A percentile compares a stretch with the other conserved stretches of the same genome.
Conservation (phyloP, 2,888 invertebrate genomes). For the Athalia circularis region DNA sequence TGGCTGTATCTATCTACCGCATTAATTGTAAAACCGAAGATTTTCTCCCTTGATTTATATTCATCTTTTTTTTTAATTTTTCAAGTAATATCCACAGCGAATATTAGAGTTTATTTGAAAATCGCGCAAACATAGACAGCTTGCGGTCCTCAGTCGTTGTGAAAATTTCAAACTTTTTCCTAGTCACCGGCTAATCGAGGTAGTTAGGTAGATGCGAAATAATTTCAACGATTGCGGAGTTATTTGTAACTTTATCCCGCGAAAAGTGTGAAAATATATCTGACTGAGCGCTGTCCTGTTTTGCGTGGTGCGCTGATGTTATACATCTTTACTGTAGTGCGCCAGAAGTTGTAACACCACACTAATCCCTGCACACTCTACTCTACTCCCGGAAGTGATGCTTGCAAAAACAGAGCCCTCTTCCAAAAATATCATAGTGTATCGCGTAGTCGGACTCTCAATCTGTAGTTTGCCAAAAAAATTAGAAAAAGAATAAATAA, state of each 20-base stretch:
- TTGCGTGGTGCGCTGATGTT: neutral
- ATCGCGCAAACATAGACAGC: too few relatives aligned
- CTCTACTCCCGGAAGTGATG: constrained; percentile 17
- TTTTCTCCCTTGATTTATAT: neutral
- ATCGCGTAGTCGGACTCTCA: neutral
- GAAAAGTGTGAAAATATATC: too few relatives aligned
- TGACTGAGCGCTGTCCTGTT: too few relatives aligned
- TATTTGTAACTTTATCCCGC: too few relatives aligned
- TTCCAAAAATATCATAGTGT: constrained; percentile 34
- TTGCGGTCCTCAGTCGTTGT: too few relatives aligned
- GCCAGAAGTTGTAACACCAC: constrained; percentile 20
- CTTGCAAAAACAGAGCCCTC: constrained; percentile 10
- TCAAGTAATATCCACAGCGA: neutral
- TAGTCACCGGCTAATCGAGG: too few relatives aligned
- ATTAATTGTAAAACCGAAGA: neutral
- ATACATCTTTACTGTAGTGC: neutral
- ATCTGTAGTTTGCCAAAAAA: constrained; percentile 3
- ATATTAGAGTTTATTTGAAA: too few relatives aligned
- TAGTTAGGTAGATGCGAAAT: neutral
- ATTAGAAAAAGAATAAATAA: neutral
- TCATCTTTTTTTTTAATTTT: neutral
- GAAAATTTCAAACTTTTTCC: too few relatives aligned
- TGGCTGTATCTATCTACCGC: neutral
- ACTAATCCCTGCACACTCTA: constrained; percentile 1
- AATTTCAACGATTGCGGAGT: neutral